Evolutionary conservation across 2,888 invertebrate species (phyloP), one percentile per base, ranked within the genome.

Genomic region (Achlya flavicornis): DNA sequence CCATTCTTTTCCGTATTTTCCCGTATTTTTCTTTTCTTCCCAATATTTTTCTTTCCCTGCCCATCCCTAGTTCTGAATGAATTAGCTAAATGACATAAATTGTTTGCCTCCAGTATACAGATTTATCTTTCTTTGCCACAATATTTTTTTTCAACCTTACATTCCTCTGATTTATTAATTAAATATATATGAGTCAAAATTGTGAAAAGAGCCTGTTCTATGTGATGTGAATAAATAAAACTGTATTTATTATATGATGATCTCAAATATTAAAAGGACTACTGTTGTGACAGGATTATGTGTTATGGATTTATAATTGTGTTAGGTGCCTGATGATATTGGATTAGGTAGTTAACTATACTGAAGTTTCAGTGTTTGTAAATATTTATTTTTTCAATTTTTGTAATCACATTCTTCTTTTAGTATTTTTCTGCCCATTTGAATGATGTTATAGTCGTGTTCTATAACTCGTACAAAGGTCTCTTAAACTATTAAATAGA

Each of bases 191-290:
- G 3, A 12, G 12, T 12, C 12, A 48, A 48, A 48, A n/a, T 16
- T 48, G 3, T 19, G n/a, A 41, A 41, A 7, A 38, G 11, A 38
- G 41, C 6, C 26, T 33, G 33, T 58, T 6, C 14, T 38, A 10
- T 59, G 7, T 19, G 19, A 16, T 66, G 59, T 64, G 63, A 70
- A 64, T 71, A 64, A 70, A 64, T 64, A 70, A 66, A 67, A 71
- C 71, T 73, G 70, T 77, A 78, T 80, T 79, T 78, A 77, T 75
- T 53, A 19, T 14, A 4, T 48, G 69, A 70, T 85, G 87, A 86
- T 87, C 87, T 88, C 87, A 83, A 79, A 76, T 78, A 41, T 41
- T 78, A 77, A 74, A 53, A 71, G 67, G 70, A 69, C 67, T 66
- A 64, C 71, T 63, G 73, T 72, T 78, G 71, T 74, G 73, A 72